A percentile compares a stretch with the other conserved stretches of the same genome.
Evolutionary conservation across 2,797 vertebrate species (phyloP).

Genomic region (Leucoraja ocellata): DNA sequence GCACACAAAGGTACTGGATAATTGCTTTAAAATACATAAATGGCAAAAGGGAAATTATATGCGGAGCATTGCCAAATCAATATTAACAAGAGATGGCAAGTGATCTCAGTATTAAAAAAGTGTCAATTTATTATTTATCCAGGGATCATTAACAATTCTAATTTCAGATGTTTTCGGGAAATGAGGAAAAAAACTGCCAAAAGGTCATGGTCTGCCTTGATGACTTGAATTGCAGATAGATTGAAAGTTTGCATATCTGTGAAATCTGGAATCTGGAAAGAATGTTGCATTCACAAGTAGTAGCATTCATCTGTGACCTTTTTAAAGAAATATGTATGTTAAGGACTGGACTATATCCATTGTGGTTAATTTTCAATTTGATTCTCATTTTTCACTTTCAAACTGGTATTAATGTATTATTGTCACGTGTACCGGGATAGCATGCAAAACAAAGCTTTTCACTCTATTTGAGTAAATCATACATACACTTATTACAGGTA

Average conservation of each 20-base stretch:
- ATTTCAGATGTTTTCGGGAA: background rate
- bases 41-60: background rate
- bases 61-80: background rate
- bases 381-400: background rate
- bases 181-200: background rate
- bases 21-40: background rate
- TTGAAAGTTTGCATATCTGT: background rate
- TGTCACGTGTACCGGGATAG: too few relatives aligned
- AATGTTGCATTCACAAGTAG: background rate
- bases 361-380: background rate
- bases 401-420: background rate
- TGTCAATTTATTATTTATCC: background rate
- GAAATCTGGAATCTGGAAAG: background rate
- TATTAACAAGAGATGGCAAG: background rate
- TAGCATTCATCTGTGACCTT: background rate
- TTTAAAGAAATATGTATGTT: background rate
- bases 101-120: background rate
- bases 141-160: background rate
- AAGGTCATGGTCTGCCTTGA: background rate
- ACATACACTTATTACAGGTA: too few relatives aligned
- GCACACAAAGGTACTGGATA: background rate
- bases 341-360: background rate
- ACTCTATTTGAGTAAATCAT: too few relatives aligned
- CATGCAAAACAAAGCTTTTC: too few relatives aligned
- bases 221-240: background rate